phyloP scores from a whole-genome alignment of 2,113 vertebrate species.

The Nestor notabilis region DNA sequence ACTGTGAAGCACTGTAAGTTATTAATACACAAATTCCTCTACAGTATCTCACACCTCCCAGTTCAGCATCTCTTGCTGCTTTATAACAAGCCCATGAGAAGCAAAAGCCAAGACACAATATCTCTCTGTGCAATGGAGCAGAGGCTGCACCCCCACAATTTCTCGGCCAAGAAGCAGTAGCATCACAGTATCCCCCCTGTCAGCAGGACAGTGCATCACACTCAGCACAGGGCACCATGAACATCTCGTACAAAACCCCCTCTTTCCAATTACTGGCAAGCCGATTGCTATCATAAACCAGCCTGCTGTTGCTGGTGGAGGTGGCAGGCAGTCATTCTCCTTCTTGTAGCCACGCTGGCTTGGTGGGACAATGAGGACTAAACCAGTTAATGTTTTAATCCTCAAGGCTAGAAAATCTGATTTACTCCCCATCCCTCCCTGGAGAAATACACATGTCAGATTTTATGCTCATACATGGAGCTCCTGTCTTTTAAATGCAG shows the following conservation, averaged over 20 bases:
- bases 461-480: not conserved
- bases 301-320: not conserved
- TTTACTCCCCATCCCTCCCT: not conserved
- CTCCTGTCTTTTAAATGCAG: not conserved
- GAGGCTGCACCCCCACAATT: not conserved
- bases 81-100: not conserved
- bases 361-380: not conserved
- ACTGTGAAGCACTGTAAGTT: not conserved
- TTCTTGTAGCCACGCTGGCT: not conserved
- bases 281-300: not conserved
- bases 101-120: not conserved
- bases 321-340: not conserved
- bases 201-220: not conserved
- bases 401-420: not conserved
- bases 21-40: conserved; percentile 24
- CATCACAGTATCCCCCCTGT: not conserved
- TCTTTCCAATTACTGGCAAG: not conserved
- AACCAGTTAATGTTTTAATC: not conserved
- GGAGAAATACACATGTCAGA: not conserved
- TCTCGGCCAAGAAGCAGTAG: not conserved
- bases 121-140: not conserved
- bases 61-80: not conserved
- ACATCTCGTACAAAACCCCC: not conserved
- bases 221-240: not conserved
- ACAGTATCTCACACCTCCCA: not conserved